Base-by-base conservation (phyloP, 1,140 invertebrate species). In the Aphaenogaster rudis region DNA sequence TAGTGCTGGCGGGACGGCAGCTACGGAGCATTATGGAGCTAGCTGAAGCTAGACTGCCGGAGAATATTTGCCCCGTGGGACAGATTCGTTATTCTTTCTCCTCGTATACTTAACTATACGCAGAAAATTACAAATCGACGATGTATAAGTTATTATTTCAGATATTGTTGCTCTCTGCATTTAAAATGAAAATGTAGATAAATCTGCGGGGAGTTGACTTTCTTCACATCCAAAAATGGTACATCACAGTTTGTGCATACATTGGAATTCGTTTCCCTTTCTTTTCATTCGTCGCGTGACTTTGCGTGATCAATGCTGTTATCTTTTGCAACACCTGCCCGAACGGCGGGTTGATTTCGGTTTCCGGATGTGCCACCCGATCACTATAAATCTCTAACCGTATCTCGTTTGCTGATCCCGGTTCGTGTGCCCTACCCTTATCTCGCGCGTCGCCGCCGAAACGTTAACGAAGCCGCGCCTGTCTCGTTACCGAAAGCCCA, bases 11-110 rank as follows among this genome's bases (percentile, higher is more conserved):
- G n/a, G 33, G n/a, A 21, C n/a, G 61, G 50, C n/a, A 21, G 39
- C n/a, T 21, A 21, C 21, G 17, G 36, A 42, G 54, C 66, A 72
- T 59, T 59, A 82, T 48, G 39, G 36, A 59, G n/a, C 52, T 59
- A n/a, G 3, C 28, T 61, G 54, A 36, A 74, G 28, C 11, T 57
- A 81, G 52, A 45, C 28, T 59, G 17, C 15, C 42, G 54, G 39
- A 36, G 54, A 74, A 50, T 82, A 82, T 74, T 50, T 21, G 21
- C 52, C 39, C 52, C 66, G 67, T 21, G 66, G 52, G 52, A 69
- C 66, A 36, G 42, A 61, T 74, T 50, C 67, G 42, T 61, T 61
- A 54, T n/a, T 63, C n/a, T 61, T 52, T 50, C 63, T 80, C 33
- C 2, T 8, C 11, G n/a, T 69, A 69, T 64, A 39, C 7, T 57